Conservation (phyloP, 2,888 invertebrate species). For the Patella depressa region DNA sequence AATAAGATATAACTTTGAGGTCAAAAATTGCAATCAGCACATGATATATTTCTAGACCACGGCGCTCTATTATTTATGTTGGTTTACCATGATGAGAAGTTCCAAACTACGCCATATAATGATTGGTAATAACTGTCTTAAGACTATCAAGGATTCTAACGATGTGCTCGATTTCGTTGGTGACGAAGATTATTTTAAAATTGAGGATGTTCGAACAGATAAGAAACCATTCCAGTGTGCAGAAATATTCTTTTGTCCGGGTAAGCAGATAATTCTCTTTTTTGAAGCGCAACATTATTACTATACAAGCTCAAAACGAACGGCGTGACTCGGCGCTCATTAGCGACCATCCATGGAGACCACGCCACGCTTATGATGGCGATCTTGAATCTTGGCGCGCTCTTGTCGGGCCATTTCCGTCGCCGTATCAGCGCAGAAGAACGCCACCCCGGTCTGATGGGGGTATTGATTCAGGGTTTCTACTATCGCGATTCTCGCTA, state of each 20-base stretch:
- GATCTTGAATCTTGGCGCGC: no score
- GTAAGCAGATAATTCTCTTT: not conserved
- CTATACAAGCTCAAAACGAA: no score
- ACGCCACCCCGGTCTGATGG: no score
- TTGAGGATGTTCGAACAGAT: not conserved
- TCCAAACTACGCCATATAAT: not conserved
- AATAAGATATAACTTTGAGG: no score
- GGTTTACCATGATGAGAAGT: not conserved
- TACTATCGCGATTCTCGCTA: no score
- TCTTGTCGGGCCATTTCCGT: no score
- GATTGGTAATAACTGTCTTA: not conserved
- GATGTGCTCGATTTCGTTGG: not conserved
- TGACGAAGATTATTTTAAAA: not conserved
- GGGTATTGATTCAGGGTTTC: no score
- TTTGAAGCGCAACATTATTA: not conserved
- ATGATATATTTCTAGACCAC: not conserved
- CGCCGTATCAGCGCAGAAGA: no score
- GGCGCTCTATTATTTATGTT: not conserved
- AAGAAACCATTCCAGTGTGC: not conserved
- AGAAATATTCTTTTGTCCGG: constrained; percentile 1
- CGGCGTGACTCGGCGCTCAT: no score
- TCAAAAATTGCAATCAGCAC: not conserved
- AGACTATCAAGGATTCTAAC: not conserved
- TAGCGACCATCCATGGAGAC: no score
- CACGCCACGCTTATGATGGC: no score